Evolutionary conservation across 2,888 invertebrate species (phyloP).

Genomic region (Saturnia japonica): DNA sequence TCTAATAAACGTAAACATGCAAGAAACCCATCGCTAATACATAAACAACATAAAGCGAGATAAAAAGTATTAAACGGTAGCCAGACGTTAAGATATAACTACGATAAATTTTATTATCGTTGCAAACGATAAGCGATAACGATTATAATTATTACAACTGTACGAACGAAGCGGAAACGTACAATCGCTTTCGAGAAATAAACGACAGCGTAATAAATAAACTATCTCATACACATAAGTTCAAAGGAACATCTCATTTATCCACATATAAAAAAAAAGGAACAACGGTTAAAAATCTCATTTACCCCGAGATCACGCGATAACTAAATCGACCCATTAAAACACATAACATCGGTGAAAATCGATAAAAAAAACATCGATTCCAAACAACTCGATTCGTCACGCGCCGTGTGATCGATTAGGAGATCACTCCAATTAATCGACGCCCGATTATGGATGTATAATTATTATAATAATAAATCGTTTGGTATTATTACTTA

Average conservation of each 20-base stretch:
- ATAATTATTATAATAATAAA: conserved; percentile 70
- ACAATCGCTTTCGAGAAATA: conserved; percentile 9
- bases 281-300: conserved; percentile 45
- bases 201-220: conserved; percentile 8
- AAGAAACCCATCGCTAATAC: conserved; percentile 5
- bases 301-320: conserved; percentile 62
- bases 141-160: conserved; percentile 1
- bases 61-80: conserved; percentile 14
- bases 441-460: conserved; percentile 54
- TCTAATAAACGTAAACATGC: conserved; percentile 9
- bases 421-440: conserved; percentile 67
- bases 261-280: conserved; percentile 33
- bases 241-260: conserved; percentile 6
- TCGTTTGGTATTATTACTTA: conserved; percentile 63
- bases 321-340: conserved; percentile 55
- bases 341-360: conserved; percentile 20
- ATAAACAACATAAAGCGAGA: conserved; percentile 6
- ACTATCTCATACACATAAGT: conserved; percentile 3
- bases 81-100: conserved; percentile 9
- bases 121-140: conserved; percentile 12
- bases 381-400: conserved; percentile 54
- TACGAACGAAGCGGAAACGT: conserved; percentile 12
- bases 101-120: conserved; percentile 12
- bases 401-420: conserved; percentile 64
- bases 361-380: conserved; percentile 35